Evolutionary conservation across 1,140 invertebrate species (phyloP).

Genomic region (Heliconius melpomene): DNA sequence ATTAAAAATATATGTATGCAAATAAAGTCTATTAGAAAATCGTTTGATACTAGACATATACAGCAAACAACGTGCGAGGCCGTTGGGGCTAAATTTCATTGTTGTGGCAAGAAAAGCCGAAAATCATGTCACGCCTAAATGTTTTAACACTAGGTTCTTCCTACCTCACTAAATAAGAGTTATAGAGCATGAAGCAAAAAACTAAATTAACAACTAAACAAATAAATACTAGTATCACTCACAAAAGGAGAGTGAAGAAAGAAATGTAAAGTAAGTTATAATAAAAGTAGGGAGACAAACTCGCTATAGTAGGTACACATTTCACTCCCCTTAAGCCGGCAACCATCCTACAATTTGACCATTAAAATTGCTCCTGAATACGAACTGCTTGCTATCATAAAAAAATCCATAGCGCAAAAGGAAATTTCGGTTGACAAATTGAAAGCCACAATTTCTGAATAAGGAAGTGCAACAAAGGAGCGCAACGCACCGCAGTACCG

Average conservation of each 20-base stretch:
- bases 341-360: constrained; percentile 7
- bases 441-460: constrained; percentile 20
- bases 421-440: constrained; percentile 24
- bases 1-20: too few species aligned
- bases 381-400: too few species aligned
- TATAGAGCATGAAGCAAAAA: not conserved
- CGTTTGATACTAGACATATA: too few species aligned
- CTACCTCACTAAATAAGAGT: too few species aligned
- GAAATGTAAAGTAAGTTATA: not conserved
- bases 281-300: not conserved
- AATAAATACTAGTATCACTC: not conserved
- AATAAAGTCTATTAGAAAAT: too few species aligned
- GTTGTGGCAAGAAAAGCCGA: too few species aligned
- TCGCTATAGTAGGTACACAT: not conserved
- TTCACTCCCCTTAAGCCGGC: not conserved
- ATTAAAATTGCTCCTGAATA: not conserved
- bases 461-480: constrained; percentile 24
- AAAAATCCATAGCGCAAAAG: constrained; percentile 17
- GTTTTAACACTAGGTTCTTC: too few species aligned
- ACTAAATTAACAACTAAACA: not conserved
- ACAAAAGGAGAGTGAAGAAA: not conserved
- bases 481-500: constrained; percentile 17
- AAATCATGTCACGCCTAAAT: too few species aligned
- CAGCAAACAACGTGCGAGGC: too few species aligned
- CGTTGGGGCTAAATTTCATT: too few species aligned